A percentile compares a stretch with the other conserved stretches of the same genome.
Conservation (phyloP, 2,888 invertebrate species). For the Drosophila neotestacea region DNA sequence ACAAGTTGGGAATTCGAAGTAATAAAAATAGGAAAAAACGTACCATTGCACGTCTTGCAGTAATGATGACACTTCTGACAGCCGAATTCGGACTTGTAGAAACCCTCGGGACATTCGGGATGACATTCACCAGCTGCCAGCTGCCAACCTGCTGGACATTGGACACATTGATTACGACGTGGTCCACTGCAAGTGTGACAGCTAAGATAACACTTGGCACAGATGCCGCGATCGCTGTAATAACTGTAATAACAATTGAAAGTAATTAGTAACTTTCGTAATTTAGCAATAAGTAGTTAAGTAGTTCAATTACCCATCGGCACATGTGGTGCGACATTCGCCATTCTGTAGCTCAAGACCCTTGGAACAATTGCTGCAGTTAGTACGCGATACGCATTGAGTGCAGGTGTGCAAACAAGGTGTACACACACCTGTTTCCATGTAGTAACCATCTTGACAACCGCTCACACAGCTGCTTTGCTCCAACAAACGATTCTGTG, state of each 20-base stretch:
- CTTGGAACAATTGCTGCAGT: constrained; percentile 92
- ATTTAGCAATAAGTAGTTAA: no score
- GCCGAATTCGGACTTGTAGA: constrained; percentile 92
- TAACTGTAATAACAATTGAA: constrained; percentile 87
- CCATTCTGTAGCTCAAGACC: constrained; percentile 93
- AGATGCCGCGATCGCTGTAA: constrained; percentile 93
- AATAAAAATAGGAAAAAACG: no score
- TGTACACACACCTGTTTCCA: constrained; percentile 90
- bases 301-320: constrained; percentile 86
- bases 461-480: constrained; percentile 90
- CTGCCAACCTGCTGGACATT: constrained; percentile 92
- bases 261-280: not conserved
- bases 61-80: constrained; percentile 96
- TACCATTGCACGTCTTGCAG: constrained; percentile 94
- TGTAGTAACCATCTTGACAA: constrained; percentile 91
- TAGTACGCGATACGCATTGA: constrained; percentile 91
- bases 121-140: constrained; percentile 94
- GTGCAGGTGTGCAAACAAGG: constrained; percentile 93
- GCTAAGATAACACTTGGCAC: constrained; percentile 93
- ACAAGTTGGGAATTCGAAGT: no score
- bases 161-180: constrained; percentile 93
- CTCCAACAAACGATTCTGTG: constrained; percentile 90
- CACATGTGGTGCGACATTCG: constrained; percentile 92
- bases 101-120: constrained; percentile 94
- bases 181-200: constrained; percentile 95